A percentile compares a stretch with the other conserved stretches of the same genome.
phyloP scores from a whole-genome alignment of 1,140 invertebrate genomes.

The Aethina tumida region DNA sequence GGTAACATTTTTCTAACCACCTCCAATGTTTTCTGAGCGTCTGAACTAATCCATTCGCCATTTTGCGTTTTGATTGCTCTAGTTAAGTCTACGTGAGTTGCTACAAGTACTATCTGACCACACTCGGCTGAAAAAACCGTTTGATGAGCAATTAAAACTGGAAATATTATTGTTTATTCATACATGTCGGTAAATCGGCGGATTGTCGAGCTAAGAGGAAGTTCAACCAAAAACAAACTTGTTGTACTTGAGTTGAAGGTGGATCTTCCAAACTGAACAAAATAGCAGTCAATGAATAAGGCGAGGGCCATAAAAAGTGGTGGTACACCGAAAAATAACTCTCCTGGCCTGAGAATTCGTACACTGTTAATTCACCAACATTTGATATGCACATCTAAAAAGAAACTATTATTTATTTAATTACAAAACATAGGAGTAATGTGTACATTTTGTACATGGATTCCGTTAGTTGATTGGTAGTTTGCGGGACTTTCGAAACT shows the following conservation, averaged over 20 bases:
- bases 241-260: slow-evolving; percentile 59
- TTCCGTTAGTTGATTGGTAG: slow-evolving; percentile 56
- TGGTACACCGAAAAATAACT: slow-evolving; percentile 71
- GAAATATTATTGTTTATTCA: slow-evolving; percentile 21
- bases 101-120: slow-evolving; percentile 53
- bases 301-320: slow-evolving; percentile 30
- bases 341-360: slow-evolving; percentile 78
- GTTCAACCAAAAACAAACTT: slow-evolving; percentile 71
- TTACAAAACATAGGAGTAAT: slow-evolving; percentile 6
- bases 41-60: slow-evolving; percentile 48
- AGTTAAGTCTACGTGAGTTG: slow-evolving; percentile 53
- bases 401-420: slow-evolving; percentile 8
- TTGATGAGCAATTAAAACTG: background rate
- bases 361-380: slow-evolving; percentile 58
- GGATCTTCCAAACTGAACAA: slow-evolving; percentile 67
- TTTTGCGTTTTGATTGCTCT: slow-evolving; percentile 42
- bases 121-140: slow-evolving; percentile 38
- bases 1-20: slow-evolving; percentile 33
- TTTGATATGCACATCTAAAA: slow-evolving; percentile 44
- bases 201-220: slow-evolving; percentile 67
- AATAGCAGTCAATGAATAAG: slow-evolving; percentile 45
- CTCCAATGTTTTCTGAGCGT: slow-evolving; percentile 46
- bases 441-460: slow-evolving; percentile 53
- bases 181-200: slow-evolving; percentile 52
- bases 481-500: slow-evolving; percentile 46